A percentile compares a stretch with the other conserved stretches of the same genome.
Conservation (phyloP, 1,140 invertebrate species). For the Leptinotarsa undecemlineata region DNA sequence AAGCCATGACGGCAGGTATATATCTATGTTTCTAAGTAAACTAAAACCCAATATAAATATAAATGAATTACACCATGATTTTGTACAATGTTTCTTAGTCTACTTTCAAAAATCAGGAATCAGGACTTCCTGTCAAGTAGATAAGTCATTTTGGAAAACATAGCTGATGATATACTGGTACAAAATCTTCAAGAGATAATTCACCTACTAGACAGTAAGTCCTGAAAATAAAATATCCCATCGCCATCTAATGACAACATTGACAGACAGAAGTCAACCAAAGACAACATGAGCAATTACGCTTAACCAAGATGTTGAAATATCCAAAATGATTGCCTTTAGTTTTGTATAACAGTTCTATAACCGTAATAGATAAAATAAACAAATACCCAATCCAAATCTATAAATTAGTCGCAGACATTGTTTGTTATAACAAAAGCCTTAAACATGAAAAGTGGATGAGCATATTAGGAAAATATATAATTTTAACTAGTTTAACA, state of each 20-base stretch:
- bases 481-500: constrained; percentile 25
- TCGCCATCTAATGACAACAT: constrained; percentile 36
- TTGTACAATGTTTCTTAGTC: constrained; percentile 41
- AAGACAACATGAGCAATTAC: constrained; percentile 22
- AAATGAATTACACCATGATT: constrained; percentile 37
- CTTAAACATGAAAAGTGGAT: constrained; percentile 29
- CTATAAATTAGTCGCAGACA: constrained; percentile 44
- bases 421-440: constrained; percentile 46
- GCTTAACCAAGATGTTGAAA: constrained; percentile 1
- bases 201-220: not conserved
- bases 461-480: constrained; percentile 28
- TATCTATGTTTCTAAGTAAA: constrained; percentile 38
- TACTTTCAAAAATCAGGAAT: constrained; percentile 16
- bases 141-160: not conserved
- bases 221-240: constrained; percentile 26
- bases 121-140: not conserved
- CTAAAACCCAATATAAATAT: constrained; percentile 42
- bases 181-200: constrained; percentile 7
- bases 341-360: constrained; percentile 29
- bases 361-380: constrained; percentile 32
- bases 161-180: not conserved
- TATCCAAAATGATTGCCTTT: constrained; percentile 25
- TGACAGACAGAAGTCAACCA: constrained; percentile 27
- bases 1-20: constrained; percentile 12
- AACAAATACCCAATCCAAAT: constrained; percentile 44